Base-by-base conservation (phyloP, 2,888 invertebrate species). In the Caprella mutica region DNA sequence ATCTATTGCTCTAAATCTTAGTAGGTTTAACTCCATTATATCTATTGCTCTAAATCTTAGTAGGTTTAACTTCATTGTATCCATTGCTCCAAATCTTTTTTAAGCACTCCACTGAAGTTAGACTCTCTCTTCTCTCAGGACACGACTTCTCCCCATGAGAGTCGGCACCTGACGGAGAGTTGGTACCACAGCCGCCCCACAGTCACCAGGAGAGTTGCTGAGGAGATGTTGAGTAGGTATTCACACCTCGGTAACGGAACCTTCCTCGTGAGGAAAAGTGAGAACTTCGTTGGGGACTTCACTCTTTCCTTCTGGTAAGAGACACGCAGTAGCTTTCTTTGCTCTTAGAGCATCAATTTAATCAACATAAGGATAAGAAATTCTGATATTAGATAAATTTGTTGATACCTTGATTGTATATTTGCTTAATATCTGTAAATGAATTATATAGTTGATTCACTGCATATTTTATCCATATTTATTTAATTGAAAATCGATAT, bases 251-350 rank as follows among this genome's bases (percentile, higher is more conserved):
- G 91, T 0, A 90, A 92, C 71, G 93, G 92, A 0, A 90, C 91
- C 0, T 93, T 93, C 72, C 77, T 93, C 27, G 94, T 96, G 0
- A 78, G 94, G 29, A 89, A 91, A 67, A 92, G 93, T 71, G 91
- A 91, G 26, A 94, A 93, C 0, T 94, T 94, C 74, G 89, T 93
- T 0, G 94, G 94, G 0, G 94, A 94, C 72, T 94, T 92, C 71
- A 91, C 92, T 63, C 75, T 96, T 26, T 94, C 93, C 0, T 94
- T 96, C 74, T 90, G 89, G 92, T 77, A 50, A 59, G 59, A 9
- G 21, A 1, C 6, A n/a, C n/a, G n/a, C 9, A 33, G 8, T 12
- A 33, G 12, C 6, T 39, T 14, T 19, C 9, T 19, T 39, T 39
- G 39, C 39, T 39, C 19, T 4, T 39, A 39, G 17, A 19, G 9